Percentiles rank a stretch among this genome's conserved stretches.
phyloP scores from a whole-genome alignment of 1,140 invertebrate genomes.

The Calliphora vicina region DNA sequence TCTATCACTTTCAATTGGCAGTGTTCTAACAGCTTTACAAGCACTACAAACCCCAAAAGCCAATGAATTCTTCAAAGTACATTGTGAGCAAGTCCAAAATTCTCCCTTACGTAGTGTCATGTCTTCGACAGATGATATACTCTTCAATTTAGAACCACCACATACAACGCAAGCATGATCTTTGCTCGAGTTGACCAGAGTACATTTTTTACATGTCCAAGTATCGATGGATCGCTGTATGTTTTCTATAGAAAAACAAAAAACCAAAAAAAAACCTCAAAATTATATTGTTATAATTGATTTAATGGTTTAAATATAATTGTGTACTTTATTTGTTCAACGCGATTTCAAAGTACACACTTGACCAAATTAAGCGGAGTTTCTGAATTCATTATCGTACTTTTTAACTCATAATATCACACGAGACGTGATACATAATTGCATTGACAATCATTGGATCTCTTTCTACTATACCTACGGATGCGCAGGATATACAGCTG shows the following conservation, averaged over 20 bases:
- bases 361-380: too few species aligned
- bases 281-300: too few species aligned
- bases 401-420: too few species aligned
- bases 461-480: too few species aligned
- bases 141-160: conserved; percentile 79
- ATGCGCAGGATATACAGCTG: too few species aligned
- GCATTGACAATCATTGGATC: too few species aligned
- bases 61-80: conserved; percentile 85
- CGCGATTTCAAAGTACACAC: too few species aligned
- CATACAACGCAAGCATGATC: conserved; percentile 81
- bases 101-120: conserved; percentile 77
- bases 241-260: neutral
- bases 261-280: neutral
- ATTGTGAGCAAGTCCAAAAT: conserved; percentile 79
- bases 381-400: too few species aligned
- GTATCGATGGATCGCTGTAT: conserved; percentile 59
- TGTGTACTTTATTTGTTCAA: too few species aligned
- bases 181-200: conserved; percentile 77
- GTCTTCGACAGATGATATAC: conserved; percentile 71
- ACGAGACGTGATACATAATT: too few species aligned
- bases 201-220: conserved; percentile 90
- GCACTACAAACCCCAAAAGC: conserved; percentile 77
- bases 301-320: too few species aligned
- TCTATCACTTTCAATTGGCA: conserved; percentile 43
- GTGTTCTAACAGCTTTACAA: conserved; percentile 69